Conservation (phyloP, 1,140 invertebrate species). For the Condylostylus longicornis region DNA sequence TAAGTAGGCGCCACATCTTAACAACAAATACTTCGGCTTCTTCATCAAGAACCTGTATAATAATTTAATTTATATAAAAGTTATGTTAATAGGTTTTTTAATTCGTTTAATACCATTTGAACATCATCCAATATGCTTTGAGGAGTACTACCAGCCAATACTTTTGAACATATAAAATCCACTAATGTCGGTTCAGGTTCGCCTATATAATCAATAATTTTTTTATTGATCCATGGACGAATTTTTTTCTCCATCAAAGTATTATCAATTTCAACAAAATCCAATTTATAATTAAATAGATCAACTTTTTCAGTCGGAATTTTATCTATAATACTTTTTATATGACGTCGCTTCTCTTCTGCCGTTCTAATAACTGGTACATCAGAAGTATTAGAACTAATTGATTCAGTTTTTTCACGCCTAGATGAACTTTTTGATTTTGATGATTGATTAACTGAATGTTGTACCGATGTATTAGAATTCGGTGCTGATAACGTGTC, state of each 20-base stretch:
- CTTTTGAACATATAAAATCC: constrained; percentile 98
- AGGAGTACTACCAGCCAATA: constrained; percentile 80
- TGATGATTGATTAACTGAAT: not conserved
- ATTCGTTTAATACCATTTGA: constrained; percentile 64
- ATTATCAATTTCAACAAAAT: constrained; percentile 64
- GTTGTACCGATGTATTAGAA: not conserved
- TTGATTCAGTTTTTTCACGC: constrained; percentile 8
- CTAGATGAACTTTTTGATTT: constrained; percentile 33
- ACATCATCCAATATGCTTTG: constrained; percentile 94
- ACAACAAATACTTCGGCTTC: constrained; percentile 99
- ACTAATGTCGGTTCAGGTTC: constrained; percentile 97
- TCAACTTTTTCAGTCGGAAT: constrained; percentile 96
- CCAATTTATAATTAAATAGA: constrained; percentile 84
- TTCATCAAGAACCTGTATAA: constrained; percentile 83
- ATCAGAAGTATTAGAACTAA: constrained; percentile 12
- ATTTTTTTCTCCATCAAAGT: constrained; percentile 90
- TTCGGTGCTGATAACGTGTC: constrained; percentile 10
- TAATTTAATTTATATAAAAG: constrained; percentile 6
- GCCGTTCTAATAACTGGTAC: constrained; percentile 45
- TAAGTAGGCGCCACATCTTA: constrained; percentile 98
- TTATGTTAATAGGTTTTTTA: not conserved
- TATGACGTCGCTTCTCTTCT: constrained; percentile 90
- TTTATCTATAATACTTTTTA: constrained; percentile 94
- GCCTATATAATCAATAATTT: constrained; percentile 98
- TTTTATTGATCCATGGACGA: constrained; percentile 98